Evolutionary conservation across 2,113 vertebrate species (phyloP), one percentile per base, ranked within the genome.

Genomic region (Entomyzon cyanotis): DNA sequence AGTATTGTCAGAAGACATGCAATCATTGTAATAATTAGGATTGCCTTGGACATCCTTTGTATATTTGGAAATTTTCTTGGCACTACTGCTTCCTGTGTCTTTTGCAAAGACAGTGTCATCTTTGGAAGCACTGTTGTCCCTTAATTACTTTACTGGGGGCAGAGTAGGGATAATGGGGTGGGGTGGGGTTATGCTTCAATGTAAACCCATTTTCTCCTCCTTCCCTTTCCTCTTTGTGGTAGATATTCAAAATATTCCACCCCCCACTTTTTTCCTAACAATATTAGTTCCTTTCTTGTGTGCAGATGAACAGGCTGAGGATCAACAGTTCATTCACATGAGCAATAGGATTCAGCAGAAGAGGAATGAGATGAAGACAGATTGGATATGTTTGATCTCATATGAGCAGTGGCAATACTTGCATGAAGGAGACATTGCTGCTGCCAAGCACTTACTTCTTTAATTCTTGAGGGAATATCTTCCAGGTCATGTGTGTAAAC

Each of bases 401-500:
- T 44, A 28, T 35, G 30, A 73, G 41, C 24, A 39, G 64, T 65
- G 31, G 64, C 39, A 52, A 7, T 28, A 52, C n/a, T 65, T n/a
- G 44, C 37, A 70, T 39, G 52, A 67, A 25, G 8, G 31, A 85
- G 46, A 42, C 21, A 10, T 67, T 50, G 50, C 31, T 74, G 23
- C 28, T 56, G 19, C 33, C 18, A 50, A 42, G 97, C 93, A 98
- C 98, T 73, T 86, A 89, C 84, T 97, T 94, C 37, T 37, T 97
- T 97, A 22, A 98, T 91, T 80, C 89, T 94, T 6, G 85, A 84
- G 92, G 97, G 96, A 67, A 98, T 78, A 41, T 97, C 95, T 44
- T 59, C 50, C 47, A 98, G 35, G 84, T 98, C 97, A 18, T 39
- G 85, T 9, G 96, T 93, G 0, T 95, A 95, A 12, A 91, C 74